A percentile compares a stretch with the other conserved stretches of the same genome.
phyloP scores from a whole-genome alignment of 2,888 invertebrate genomes.

The Bombyx huttoni region DNA sequence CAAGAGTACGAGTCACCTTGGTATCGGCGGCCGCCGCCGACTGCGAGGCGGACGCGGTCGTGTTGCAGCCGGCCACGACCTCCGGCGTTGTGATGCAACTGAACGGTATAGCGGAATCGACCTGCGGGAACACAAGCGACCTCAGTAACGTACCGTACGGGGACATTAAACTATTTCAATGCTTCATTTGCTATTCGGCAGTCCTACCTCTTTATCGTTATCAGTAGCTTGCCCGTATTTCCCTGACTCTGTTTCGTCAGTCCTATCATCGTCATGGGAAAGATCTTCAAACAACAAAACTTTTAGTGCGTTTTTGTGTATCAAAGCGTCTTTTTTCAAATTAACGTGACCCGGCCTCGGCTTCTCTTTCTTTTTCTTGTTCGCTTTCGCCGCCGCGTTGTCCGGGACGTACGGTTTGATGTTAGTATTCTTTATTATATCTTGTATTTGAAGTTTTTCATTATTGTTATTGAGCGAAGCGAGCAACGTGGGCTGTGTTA shows the following conservation, averaged over 20 bases:
- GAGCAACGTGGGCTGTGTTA: constrained; percentile 41
- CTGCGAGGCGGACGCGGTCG: constrained; percentile 44
- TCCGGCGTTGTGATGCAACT: constrained; percentile 68
- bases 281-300: constrained; percentile 42
- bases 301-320: constrained; percentile 40
- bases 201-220: constrained; percentile 44
- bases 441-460: constrained; percentile 14
- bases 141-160: constrained; percentile 11
- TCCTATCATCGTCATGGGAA: constrained; percentile 33
- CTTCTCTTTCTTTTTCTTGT: constrained; percentile 24
- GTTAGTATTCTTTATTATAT: constrained; percentile 19
- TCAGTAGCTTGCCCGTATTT: constrained; percentile 20
- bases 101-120: constrained; percentile 64
- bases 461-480: constrained; percentile 15
- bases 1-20: constrained; percentile 33
- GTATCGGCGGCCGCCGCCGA: constrained; percentile 43
- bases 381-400: constrained; percentile 14
- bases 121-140: constrained; percentile 35
- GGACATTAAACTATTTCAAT: constrained; percentile 1
- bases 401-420: constrained; percentile 14
- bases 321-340: constrained; percentile 21
- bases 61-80: constrained; percentile 61
- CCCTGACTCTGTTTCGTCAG: constrained; percentile 20
- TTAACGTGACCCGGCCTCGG: constrained; percentile 17
- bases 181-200: constrained; percentile 8